These are phyloP conservation scores for Cyclophora albipunctata DNA, from an alignment of 2,888 invertebrate species.

Conservation along the genomic window DNA sequence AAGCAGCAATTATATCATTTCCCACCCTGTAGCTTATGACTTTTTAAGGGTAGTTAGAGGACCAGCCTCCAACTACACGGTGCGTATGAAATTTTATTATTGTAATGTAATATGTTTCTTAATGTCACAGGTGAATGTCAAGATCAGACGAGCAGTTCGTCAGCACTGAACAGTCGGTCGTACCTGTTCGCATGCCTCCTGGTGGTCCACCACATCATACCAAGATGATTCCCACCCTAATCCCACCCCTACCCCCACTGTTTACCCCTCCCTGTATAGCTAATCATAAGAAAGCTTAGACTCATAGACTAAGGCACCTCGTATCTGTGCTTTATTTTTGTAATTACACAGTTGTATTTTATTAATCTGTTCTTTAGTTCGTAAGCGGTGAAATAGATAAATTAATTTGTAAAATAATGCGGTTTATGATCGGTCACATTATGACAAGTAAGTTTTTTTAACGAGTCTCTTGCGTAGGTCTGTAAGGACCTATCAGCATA, in stretches of 20 bases:
- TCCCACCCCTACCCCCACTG: slow-evolving; percentile 6
- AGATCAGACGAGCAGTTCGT: slow-evolving; percentile 53
- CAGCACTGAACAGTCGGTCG: slow-evolving; percentile 35
- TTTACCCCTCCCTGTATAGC: slow-evolving; percentile 42
- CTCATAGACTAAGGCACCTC: slow-evolving; percentile 27
- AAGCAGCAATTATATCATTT: too few species aligned
- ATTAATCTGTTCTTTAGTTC: slow-evolving; percentile 15
- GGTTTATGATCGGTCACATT: too few species aligned
- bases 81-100: too few species aligned
- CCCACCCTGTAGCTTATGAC: too few species aligned
- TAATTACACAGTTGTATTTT: slow-evolving; percentile 23
- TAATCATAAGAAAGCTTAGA: slow-evolving; percentile 24
- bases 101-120: too few species aligned
- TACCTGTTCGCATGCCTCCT: slow-evolving; percentile 32
- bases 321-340: slow-evolving; percentile 29
- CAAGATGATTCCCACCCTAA: slow-evolving; percentile 56
- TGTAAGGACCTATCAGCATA: too few species aligned
- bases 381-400: slow-evolving; percentile 17
- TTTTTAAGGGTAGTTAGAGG: too few species aligned
- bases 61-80: too few species aligned
- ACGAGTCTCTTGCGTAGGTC: too few species aligned
- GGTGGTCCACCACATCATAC: slow-evolving; percentile 48
- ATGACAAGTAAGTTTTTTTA: too few species aligned
- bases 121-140: slow-evolving; percentile 77
- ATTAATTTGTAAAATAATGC: slow-evolving; percentile 9